Percentiles rank a stretch among this genome's conserved stretches.
Conservation (phyloP, 2,888 invertebrate genomes). For the Netelia virgata region DNA sequence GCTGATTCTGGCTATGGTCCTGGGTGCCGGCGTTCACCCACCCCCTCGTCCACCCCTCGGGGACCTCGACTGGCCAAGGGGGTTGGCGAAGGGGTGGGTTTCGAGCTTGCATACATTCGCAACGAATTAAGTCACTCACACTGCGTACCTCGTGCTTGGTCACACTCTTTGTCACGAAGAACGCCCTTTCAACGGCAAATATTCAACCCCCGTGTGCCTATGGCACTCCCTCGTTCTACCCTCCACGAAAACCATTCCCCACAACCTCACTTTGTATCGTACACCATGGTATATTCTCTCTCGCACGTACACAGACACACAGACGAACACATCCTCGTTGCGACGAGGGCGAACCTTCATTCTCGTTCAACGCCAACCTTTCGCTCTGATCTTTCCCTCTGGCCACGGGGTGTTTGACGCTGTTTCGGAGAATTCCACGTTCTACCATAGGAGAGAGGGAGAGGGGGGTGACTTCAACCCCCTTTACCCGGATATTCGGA, state of each 20-base stretch:
- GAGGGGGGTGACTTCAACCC: slow-evolving; percentile 36
- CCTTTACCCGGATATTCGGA: no score
- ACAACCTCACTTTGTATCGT: slow-evolving; percentile 27
- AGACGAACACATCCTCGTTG: not conserved
- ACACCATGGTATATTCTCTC: slow-evolving; percentile 11
- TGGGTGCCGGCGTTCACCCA: slow-evolving; percentile 1
- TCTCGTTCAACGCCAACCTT: slow-evolving; percentile 2
- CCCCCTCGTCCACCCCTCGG: no score
- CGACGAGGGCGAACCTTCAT: not conserved
- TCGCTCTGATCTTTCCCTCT: not conserved
- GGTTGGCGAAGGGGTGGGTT: slow-evolving; percentile 52
- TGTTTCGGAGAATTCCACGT: slow-evolving; percentile 56
- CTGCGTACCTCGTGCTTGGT: slow-evolving; percentile 68
- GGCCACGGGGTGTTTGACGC: slow-evolving; percentile 41
- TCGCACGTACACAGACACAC: not conserved
- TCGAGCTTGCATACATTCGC: slow-evolving; percentile 80
- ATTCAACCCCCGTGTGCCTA: slow-evolving; percentile 83
- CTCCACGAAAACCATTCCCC: slow-evolving; percentile 29
- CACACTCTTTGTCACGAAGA: slow-evolving; percentile 79
- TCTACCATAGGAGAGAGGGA: slow-evolving; percentile 4
- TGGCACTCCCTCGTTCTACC: slow-evolving; percentile 50
- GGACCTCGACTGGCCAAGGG: not conserved
- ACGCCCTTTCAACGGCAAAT: slow-evolving; percentile 88
- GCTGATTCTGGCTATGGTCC: slow-evolving; percentile 17
- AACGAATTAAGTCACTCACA: slow-evolving; percentile 83